These are phyloP conservation scores for Crenuchus spilurus DNA, from an alignment of 2,797 vertebrate genomes.

Conservation along the genomic window DNA sequence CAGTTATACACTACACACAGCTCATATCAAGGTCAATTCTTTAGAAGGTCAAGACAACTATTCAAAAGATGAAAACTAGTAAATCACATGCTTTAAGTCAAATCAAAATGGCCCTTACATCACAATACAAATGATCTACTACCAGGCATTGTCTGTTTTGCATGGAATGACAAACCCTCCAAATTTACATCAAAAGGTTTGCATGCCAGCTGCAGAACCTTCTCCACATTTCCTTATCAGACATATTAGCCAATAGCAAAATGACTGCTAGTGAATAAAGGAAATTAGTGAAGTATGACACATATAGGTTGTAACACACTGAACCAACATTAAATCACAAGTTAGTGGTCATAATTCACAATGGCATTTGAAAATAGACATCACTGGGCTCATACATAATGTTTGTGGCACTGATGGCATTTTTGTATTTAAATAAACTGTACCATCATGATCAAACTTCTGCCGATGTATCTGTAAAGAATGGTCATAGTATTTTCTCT, in stretches of 20 bases:
- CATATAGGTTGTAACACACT: not conserved
- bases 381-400: too few relatives aligned
- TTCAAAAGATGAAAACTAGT: not conserved
- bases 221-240: conserved; percentile 25
- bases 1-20: not conserved
- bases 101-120: not conserved
- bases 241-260: not conserved
- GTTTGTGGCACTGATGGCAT: too few relatives aligned
- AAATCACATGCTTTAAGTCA: not conserved
- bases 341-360: too few relatives aligned
- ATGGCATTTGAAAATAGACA: too few relatives aligned
- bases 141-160: conserved; percentile 34
- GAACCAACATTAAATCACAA: too few relatives aligned
- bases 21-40: not conserved
- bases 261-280: not conserved
- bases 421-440: too few relatives aligned
- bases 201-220: conserved; percentile 48
- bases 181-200: conserved; percentile 55
- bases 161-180: conserved; percentile 39
- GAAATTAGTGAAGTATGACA: too few relatives aligned
- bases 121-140: not conserved
- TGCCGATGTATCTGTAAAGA: too few relatives aligned
- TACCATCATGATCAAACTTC: too few relatives aligned
- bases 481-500: too few relatives aligned
- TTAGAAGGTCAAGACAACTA: not conserved